A percentile compares a stretch with the other conserved stretches of the same genome.
phyloP scores from a whole-genome alignment of 2,113 vertebrate genomes.

The Trematomus loennbergii region DNA sequence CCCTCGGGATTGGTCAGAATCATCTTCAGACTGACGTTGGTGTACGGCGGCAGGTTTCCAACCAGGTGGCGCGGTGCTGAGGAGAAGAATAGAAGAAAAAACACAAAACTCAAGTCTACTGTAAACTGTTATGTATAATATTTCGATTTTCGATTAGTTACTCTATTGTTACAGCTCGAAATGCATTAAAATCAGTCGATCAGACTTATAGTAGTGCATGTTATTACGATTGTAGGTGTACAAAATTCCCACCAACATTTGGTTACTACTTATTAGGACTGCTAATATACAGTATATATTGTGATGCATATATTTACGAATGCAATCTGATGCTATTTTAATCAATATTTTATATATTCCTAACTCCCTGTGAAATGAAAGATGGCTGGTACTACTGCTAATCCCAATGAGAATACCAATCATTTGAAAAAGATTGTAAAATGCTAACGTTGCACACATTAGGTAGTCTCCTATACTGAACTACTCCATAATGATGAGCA shows the following conservation, averaged over 20 bases:
- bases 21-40: conserved; percentile 98
- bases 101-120: background rate
- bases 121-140: background rate
- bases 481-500: background rate
- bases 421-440: background rate
- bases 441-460: background rate
- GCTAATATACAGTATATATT: background rate
- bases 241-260: background rate
- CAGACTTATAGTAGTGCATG: background rate
- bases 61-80: conserved; percentile 93
- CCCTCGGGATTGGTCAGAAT: conserved; percentile 97
- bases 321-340: background rate
- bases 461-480: background rate
- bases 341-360: background rate
- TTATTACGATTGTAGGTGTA: background rate
- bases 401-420: background rate
- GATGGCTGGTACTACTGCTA: background rate
- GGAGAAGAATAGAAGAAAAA: background rate
- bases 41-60: conserved; percentile 93
- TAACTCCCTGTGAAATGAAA: background rate
- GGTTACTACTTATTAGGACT: background rate
- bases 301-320: background rate
- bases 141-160: too few relatives aligned
- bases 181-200: too few relatives aligned
- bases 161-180: too few relatives aligned